These are phyloP conservation scores for Pseudomyrmex flavicornis DNA, from an alignment of 1,140 invertebrate genomes.

Conservation along the genomic window DNA sequence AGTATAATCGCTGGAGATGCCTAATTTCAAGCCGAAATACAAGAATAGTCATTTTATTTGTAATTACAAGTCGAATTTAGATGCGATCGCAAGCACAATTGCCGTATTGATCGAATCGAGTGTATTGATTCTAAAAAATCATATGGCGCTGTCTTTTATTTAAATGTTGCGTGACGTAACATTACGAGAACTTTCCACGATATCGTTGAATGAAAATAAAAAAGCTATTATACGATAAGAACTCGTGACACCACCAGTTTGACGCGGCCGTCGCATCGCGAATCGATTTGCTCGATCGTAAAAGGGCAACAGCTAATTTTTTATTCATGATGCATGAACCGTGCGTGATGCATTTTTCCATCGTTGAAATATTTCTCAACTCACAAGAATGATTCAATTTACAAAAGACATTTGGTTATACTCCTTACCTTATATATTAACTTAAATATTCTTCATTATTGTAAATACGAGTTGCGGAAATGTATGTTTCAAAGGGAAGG, in stretches of 20 bases:
- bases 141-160: slow-evolving; percentile 37
- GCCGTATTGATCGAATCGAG: neutral
- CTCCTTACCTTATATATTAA: neutral
- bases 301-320: slow-evolving; percentile 32
- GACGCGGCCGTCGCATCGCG: slow-evolving; percentile 15
- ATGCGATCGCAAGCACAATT: neutral
- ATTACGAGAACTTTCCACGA: slow-evolving; percentile 19
- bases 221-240: slow-evolving; percentile 19
- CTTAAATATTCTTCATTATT: slow-evolving; percentile 10
- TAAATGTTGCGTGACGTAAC: slow-evolving; percentile 26
- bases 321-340: slow-evolving; percentile 45
- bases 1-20: neutral
- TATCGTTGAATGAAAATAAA: slow-evolving; percentile 57
- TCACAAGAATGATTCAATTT: slow-evolving; percentile 2
- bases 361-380: slow-evolving; percentile 29
- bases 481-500: neutral
- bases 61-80: slow-evolving; percentile 10
- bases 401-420: neutral
- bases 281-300: slow-evolving; percentile 41
- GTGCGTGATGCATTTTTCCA: slow-evolving; percentile 18
- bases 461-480: slow-evolving; percentile 42
- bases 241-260: slow-evolving; percentile 23
- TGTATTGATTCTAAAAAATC: neutral
- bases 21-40: neutral
- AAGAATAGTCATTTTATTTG: neutral